A percentile compares a stretch with the other conserved stretches of the same genome.
These are phyloP conservation scores for Nymphicus hollandicus DNA, from an alignment of 2,113 vertebrate genomes.

Conservation along the genomic window DNA sequence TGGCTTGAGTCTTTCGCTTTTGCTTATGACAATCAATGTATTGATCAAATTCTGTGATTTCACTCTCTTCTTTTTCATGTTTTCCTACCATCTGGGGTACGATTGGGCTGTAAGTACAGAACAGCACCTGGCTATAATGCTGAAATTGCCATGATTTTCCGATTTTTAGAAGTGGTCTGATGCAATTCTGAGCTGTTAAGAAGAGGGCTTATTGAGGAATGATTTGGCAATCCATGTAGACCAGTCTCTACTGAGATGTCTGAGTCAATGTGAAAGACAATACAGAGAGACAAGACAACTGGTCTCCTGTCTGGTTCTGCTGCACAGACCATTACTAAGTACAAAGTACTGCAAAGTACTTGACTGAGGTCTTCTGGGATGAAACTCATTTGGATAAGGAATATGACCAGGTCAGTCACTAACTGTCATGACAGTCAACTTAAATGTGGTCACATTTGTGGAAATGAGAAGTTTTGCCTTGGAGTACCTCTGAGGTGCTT, in stretches of 20 bases:
- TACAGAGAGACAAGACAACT: not conserved
- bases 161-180: not conserved
- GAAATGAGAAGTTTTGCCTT: not conserved
- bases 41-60: not conserved
- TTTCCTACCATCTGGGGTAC: not conserved
- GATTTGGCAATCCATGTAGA: not conserved
- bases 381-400: not conserved
- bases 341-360: accelerated
- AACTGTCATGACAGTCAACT: not conserved
- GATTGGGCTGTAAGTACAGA: not conserved
- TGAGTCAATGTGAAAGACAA: not conserved
- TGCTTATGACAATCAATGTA: not conserved
- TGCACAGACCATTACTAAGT: not conserved
- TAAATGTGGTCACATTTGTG: not conserved
- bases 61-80: not conserved
- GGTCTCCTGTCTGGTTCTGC: not conserved
- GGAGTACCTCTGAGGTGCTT: not conserved
- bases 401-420: not conserved
- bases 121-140: not conserved
- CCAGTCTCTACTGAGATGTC: not conserved
- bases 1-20: not conserved
- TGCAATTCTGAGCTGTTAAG: not conserved
- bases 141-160: not conserved
- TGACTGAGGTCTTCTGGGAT: not conserved
- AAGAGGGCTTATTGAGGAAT: not conserved